Evolutionary conservation across 2,113 vertebrate genomes (phyloP), one percentile per base, ranked within the genome.

Genomic region (Microtus montanus): DNA sequence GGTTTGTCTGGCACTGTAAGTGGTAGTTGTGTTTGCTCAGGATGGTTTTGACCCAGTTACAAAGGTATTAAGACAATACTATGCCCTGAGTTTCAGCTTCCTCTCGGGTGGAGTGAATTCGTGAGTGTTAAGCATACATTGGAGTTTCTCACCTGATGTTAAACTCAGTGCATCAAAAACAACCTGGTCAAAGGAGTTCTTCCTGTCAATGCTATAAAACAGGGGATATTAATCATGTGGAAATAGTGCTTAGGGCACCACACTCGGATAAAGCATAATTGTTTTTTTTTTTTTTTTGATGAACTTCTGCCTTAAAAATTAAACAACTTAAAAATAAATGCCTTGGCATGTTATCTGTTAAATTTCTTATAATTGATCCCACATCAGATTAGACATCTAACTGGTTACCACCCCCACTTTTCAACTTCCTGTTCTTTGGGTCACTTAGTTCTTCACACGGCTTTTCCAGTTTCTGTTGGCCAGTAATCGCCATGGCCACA

Each of bases 11-110:
- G 14, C 12, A 61, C 41, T 80, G 38, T 94, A 93, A 89, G 95
- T 87, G 89, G 97, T 85, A 96, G 92, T 96, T 98, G 96, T 98
- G 47, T 98, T 98, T 98, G 90, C 77, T 58, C 41, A 83, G 88
- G 90, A 35, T 75, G 85, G 91, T 93, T 97, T 79, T 96, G 73
- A 96, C 80, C 85, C 1, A 0, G 92, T 96, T 96, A 96, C 82
- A 88, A 95, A 96, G 78, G 92, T 80, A 91, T 92, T 47, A 49
- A 49, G 1, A 15, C 74, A 63, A 35, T 87, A 30, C 88, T 95
- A 73, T 49, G 11, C 63, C 68, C 3, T 1, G n/a, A 75, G 64
- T 86, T 93, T 95, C 78, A 74, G 35, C 61, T 0, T 64, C 86
- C 89, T 96, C 94, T 93, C 7, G 70, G 83, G 88, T 93, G 79